These are phyloP conservation scores for Drosophila teissieri DNA, from an alignment of 1,140 invertebrate species.

Conservation along the genomic window DNA sequence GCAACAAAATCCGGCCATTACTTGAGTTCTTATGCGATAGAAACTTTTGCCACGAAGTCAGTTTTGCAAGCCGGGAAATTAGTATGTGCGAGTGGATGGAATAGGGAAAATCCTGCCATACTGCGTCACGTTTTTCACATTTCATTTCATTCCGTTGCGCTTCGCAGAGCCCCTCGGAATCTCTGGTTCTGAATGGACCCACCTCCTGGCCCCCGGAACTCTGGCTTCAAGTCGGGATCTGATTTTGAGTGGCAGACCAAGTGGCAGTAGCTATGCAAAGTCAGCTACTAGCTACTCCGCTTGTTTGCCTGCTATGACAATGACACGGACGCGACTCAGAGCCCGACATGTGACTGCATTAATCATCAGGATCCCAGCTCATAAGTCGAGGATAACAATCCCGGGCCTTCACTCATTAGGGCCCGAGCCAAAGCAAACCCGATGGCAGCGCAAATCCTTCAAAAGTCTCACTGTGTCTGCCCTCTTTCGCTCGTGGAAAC, in stretches of 20 bases:
- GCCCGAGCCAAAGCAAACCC: slow-evolving; percentile 20
- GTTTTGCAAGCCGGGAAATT: slow-evolving; percentile 31
- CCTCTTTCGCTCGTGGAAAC: slow-evolving; percentile 6
- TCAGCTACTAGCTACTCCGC: slow-evolving; percentile 25
- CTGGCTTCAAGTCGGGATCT: slow-evolving; percentile 30
- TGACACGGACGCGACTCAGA: slow-evolving; percentile 56
- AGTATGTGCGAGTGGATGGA: slow-evolving; percentile 14
- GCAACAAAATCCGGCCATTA: slow-evolving; percentile 11
- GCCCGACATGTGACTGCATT: slow-evolving; percentile 66
- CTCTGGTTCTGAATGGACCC: slow-evolving; percentile 11
- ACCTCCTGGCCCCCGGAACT: not conserved
- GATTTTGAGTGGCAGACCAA: slow-evolving; percentile 60
- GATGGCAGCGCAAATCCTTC: slow-evolving; percentile 34
- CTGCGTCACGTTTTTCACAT: slow-evolving; percentile 72
- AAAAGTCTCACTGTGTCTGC: slow-evolving; percentile 6
- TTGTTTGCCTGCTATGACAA: slow-evolving; percentile 65
- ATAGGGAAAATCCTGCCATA: slow-evolving; percentile 31
- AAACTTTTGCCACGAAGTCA: slow-evolving; percentile 23
- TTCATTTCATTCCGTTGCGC: slow-evolving; percentile 54
- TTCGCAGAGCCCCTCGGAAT: slow-evolving; percentile 1
- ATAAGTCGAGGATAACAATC: slow-evolving; percentile 19
- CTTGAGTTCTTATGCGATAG: slow-evolving; percentile 22
- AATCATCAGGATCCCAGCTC: slow-evolving; percentile 52
- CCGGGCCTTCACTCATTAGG: slow-evolving; percentile 49
- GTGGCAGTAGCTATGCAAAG: slow-evolving; percentile 9